Evolutionary conservation across 2,888 invertebrate genomes (phyloP).

Genomic region (Ennomos erosarius): DNA sequence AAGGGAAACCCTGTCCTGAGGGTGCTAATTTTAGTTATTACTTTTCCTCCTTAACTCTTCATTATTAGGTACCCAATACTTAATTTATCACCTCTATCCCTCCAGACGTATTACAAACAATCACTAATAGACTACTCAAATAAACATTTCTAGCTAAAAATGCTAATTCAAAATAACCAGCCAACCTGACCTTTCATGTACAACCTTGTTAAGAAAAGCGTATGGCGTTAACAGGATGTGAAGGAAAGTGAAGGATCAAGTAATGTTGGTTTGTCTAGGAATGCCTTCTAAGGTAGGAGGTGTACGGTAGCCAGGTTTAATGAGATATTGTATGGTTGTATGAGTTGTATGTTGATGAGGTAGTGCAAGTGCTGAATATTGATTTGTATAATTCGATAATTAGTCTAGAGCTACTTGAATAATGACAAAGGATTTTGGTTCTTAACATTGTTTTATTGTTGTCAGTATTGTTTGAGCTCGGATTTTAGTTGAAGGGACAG

Average conservation of each 20-base stretch:
- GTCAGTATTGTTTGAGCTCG: constrained; percentile 14
- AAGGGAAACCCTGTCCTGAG: no score
- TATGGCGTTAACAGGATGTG: constrained; percentile 7
- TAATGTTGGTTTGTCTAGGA: constrained; percentile 32
- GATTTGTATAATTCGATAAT: constrained; percentile 30
- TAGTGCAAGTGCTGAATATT: constrained; percentile 31
- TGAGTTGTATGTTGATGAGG: constrained; percentile 26
- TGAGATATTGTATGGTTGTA: constrained; percentile 35
- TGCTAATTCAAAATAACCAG: constrained; percentile 37
- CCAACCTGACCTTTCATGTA: constrained; percentile 37
- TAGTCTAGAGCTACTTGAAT: constrained; percentile 31
- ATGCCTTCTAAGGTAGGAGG: constrained; percentile 39
- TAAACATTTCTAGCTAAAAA: constrained; percentile 62
- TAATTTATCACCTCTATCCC: constrained; percentile 12
- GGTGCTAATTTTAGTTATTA: no score
- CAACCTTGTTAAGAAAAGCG: constrained; percentile 26
- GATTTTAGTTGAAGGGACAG: constrained; percentile 2
- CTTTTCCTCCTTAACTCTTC: no score
- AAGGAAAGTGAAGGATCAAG: constrained; percentile 29
- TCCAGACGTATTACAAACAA: constrained; percentile 53
- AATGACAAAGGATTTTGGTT: constrained; percentile 25
- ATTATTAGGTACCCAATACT: neutral
- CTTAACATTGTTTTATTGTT: constrained; percentile 18
- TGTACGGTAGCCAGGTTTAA: constrained; percentile 46
- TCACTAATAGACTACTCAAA: constrained; percentile 70